phyloP scores from a whole-genome alignment of 2,113 vertebrate genomes.

The Grantiella picta region DNA sequence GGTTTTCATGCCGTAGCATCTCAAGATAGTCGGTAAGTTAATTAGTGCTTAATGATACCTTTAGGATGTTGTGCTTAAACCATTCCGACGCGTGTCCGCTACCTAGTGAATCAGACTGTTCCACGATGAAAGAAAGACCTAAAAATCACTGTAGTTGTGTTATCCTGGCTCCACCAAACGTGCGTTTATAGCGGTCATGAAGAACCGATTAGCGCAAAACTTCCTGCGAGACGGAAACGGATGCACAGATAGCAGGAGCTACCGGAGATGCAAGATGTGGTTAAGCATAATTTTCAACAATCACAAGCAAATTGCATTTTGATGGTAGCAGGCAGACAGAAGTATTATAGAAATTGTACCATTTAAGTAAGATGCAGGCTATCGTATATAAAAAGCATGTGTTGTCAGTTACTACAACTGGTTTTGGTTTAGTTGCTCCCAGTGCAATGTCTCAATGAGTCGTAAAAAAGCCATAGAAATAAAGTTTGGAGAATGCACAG shows the following conservation, averaged over 20 bases:
- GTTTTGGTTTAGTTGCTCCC: background rate
- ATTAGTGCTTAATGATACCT: background rate
- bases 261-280: background rate
- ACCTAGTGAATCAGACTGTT: background rate
- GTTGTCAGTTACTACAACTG: background rate
- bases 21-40: background rate
- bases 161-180: background rate
- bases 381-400: background rate
- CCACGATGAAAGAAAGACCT: background rate
- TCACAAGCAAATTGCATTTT: background rate
- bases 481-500: background rate
- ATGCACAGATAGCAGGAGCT: background rate
- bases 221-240: conserved; percentile 1
- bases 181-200: background rate
- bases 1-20: background rate
- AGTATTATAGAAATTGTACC: background rate
- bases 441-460: background rate
- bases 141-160: background rate
- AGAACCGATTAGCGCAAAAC: background rate
- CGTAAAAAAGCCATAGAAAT: background rate
- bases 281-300: background rate
- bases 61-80: background rate
- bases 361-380: background rate
- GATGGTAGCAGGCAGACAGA: background rate
- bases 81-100: accelerated